These are phyloP conservation scores for Eurytoma adleriae DNA, from an alignment of 2,888 invertebrate species.

Conservation along the genomic window DNA sequence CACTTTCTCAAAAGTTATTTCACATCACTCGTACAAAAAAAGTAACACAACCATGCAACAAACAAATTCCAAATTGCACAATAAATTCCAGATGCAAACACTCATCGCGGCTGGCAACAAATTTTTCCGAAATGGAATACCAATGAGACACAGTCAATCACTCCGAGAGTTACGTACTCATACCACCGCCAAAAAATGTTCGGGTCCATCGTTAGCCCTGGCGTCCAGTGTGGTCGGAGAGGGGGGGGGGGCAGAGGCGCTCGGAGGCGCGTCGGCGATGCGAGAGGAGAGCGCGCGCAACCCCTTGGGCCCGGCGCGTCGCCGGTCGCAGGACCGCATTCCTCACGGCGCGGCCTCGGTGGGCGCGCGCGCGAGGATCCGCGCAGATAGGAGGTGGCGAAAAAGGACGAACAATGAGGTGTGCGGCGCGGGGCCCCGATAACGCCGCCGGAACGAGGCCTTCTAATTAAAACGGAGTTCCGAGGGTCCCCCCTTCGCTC, in stretches of 20 bases:
- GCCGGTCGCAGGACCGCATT: slow-evolving; percentile 71
- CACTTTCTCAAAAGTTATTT: too few relatives aligned
- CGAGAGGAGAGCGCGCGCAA: slow-evolving; percentile 45
- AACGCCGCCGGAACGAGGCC: slow-evolving; percentile 47
- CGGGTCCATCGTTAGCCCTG: slow-evolving; percentile 18
- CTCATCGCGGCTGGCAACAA: too few relatives aligned
- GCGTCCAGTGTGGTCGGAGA: slow-evolving; percentile 37
- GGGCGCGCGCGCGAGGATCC: slow-evolving; percentile 19
- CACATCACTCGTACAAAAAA: too few relatives aligned
- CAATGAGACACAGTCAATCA: too few relatives aligned
- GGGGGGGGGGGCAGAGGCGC: slow-evolving; percentile 14
- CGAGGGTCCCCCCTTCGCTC: background rate
- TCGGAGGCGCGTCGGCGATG: slow-evolving; percentile 1
- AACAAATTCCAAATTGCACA: too few relatives aligned
- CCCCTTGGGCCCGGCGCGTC: slow-evolving; percentile 51
- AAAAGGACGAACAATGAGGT: slow-evolving; percentile 47
- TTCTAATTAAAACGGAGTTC: slow-evolving; percentile 72
- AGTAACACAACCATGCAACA: too few relatives aligned
- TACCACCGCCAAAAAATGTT: slow-evolving; percentile 12
- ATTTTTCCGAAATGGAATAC: too few relatives aligned
- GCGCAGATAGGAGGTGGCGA: slow-evolving; percentile 34
- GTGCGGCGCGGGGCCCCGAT: slow-evolving; percentile 52
- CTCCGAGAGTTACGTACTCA: too few relatives aligned
- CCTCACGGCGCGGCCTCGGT: slow-evolving; percentile 63
- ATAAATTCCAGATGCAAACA: too few relatives aligned